Evolutionary conservation across 2,797 vertebrate species (phyloP).

Genomic region (Cossypha dichroa): DNA sequence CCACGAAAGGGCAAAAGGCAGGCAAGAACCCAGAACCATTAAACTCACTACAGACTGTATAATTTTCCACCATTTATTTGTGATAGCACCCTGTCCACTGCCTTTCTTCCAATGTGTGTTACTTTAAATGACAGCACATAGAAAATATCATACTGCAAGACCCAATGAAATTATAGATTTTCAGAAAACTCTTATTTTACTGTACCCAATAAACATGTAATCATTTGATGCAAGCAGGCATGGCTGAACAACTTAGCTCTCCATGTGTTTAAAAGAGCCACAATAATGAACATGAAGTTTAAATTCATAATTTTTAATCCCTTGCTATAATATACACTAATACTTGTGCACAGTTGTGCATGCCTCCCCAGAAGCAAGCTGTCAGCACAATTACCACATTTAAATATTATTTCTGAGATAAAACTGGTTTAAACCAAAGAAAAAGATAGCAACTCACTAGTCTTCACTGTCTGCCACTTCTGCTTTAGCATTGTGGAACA

Average conservation of each 20-base stretch:
- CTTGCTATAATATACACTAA: neutral
- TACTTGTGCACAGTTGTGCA: neutral
- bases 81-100: neutral
- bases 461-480: neutral
- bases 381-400: neutral
- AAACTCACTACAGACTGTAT: neutral
- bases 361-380: neutral
- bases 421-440: neutral
- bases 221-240: neutral
- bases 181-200: neutral
- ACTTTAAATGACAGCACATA: neutral
- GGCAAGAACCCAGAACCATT: neutral
- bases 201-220: neutral
- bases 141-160: neutral
- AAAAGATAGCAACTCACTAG: neutral
- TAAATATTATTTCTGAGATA: neutral
- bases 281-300: neutral
- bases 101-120: neutral
- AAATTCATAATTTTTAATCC: neutral
- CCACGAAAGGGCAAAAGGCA: neutral
- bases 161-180: neutral
- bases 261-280: neutral
- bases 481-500: accelerated
- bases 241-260: neutral
- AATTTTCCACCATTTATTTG: neutral